These are phyloP conservation scores for Amiota communis DNA, from an alignment of 2,888 invertebrate species.

Conservation along the genomic window DNA sequence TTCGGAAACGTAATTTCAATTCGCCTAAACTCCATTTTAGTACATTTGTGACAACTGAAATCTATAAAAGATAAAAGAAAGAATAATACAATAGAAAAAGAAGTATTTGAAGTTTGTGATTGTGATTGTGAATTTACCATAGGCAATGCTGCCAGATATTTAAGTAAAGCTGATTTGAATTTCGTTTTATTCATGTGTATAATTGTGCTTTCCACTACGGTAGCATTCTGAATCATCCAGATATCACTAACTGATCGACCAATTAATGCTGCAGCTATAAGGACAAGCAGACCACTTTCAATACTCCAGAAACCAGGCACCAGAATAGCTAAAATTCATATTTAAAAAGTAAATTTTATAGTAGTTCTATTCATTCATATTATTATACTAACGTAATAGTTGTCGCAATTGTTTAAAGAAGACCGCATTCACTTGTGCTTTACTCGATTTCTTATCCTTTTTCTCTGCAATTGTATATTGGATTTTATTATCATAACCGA, in stretches of 20 bases:
- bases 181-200: conserved; percentile 87
- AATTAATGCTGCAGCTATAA: conserved; percentile 87
- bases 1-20: conserved; percentile 90
- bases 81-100: not conserved
- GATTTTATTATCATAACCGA: conserved; percentile 80
- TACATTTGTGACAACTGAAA: conserved; percentile 94
- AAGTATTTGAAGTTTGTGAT: too few relatives aligned
- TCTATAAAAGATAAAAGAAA: conserved; percentile 74
- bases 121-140: conserved; percentile 81
- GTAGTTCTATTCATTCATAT: not conserved
- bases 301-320: conserved; percentile 85
- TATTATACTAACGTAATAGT: conserved; percentile 75
- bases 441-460: conserved; percentile 76
- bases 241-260: conserved; percentile 95
- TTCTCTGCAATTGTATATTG: conserved; percentile 86
- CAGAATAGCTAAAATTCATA: conserved; percentile 76
- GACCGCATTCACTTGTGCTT: conserved; percentile 83
- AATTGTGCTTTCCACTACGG: conserved; percentile 94
- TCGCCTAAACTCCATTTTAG: conserved; percentile 96
- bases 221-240: conserved; percentile 97
- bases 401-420: conserved; percentile 82
- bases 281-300: conserved; percentile 82
- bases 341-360: not conserved
- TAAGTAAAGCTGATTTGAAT: conserved; percentile 83
- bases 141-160: conserved; percentile 90